phyloP scores from a whole-genome alignment of 1,140 invertebrate species.

The Nylanderia fulva region DNA sequence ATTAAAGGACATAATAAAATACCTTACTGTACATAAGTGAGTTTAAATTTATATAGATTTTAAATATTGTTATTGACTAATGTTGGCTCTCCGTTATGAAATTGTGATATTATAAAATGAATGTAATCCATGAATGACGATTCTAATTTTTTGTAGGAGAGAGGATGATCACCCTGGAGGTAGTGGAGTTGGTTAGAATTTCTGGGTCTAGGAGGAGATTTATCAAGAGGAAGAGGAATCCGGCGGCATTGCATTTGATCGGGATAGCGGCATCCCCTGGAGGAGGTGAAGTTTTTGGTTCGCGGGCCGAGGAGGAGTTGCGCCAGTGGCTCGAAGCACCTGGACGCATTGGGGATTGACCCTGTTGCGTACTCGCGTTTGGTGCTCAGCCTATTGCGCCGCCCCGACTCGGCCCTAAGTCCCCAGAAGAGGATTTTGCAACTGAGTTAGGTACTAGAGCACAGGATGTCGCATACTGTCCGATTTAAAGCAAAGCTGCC shows the following conservation, averaged over 20 bases:
- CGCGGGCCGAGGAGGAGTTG: conserved; percentile 85
- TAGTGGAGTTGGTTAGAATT: conserved; percentile 79
- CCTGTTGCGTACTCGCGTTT: conserved; percentile 88
- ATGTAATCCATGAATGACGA: not conserved
- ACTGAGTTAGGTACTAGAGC: conserved; percentile 72
- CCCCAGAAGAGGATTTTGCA: conserved; percentile 74
- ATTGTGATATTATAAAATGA: not conserved
- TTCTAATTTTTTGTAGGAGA: conserved; percentile 71
- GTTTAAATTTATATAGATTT: conserved; percentile 9
- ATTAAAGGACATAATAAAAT: conserved; percentile 76
- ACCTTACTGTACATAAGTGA: conserved; percentile 70
- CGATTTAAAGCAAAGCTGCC: conserved; percentile 76
- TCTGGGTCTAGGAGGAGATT: conserved; percentile 80
- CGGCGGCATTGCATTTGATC: conserved; percentile 84
- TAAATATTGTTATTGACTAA: not conserved
- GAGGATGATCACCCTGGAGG: conserved; percentile 85
- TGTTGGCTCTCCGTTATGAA: not conserved
- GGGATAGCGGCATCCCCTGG: conserved; percentile 85
- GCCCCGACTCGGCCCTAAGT: conserved; percentile 85
- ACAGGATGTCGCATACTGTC: conserved; percentile 72
- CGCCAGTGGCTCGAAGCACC: conserved; percentile 87
- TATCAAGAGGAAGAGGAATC: conserved; percentile 84
- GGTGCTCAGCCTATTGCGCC: conserved; percentile 87
- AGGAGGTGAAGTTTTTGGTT: conserved; percentile 81
- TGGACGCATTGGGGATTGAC: conserved; percentile 88